Evolutionary conservation across 2,113 vertebrate genomes (phyloP), one percentile per base, ranked within the genome.

Genomic region (Aegotheles bennettii): DNA sequence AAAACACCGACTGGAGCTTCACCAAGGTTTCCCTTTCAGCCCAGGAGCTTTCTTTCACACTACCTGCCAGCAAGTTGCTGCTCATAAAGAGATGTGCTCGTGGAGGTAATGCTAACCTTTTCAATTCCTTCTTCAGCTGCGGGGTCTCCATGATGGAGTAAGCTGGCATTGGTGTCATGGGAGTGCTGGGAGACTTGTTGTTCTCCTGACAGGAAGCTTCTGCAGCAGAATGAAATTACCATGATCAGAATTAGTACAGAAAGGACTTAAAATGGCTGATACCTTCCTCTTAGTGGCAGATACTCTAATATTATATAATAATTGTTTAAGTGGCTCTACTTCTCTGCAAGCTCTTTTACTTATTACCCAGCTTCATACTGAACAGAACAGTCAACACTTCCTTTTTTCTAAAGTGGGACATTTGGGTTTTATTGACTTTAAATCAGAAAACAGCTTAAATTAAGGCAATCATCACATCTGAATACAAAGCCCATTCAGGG

Each of bases 121-220:
- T 98, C 93, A 99, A 96, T 85, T 98, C 98, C 94, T 98, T 98
- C 98, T 99, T 99, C 68, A 99, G 98, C 38, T 98, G 97, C 0
- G 99, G 99, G 0, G 99, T 99, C 97, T 99, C 99, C 99, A 99
- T 99, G 84, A 98, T 98, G 10, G 99, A 99, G 94, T 98, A 99
- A 78, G 97, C 87, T 35, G 99, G 99, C 98, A 99, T 98, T 5
- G 99, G 99, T 11, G 99, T 99, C 94, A 99, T 92, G 45, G 99
- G 98, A 70, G 98, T 98, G 96, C 97, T 64, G 2, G 97, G 95
- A 53, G 76, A 61, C 11, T 61, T 81, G 43, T 86, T 84, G 29
- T 93, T 98, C 83, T 89, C 97, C 60, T 29, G 93, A 31, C 87
- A 74, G n/a, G 94, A 84, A 88, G 84, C 82, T 64, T 97, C 99